These are phyloP conservation scores for Bradypus variegatus DNA, from an alignment of 2,797 vertebrate species.

Conservation along the genomic window DNA sequence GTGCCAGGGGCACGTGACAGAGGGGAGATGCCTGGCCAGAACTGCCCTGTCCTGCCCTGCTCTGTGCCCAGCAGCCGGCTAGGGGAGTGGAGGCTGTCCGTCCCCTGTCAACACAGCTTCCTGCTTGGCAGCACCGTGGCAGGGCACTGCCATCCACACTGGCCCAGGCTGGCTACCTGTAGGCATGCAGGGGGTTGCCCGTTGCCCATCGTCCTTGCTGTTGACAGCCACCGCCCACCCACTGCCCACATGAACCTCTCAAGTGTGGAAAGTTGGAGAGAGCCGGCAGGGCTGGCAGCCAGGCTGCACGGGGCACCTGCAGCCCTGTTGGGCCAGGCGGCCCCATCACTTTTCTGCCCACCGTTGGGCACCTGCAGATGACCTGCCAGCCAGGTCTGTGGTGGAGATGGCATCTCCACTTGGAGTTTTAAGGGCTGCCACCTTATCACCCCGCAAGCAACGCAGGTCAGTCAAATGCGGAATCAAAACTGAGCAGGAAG, in stretches of 20 bases:
- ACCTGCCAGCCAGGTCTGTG: background rate
- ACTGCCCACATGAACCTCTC: too few species aligned
- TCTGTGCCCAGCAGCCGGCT: fast-evolving
- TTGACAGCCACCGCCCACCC: too few species aligned
- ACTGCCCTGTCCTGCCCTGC: background rate
- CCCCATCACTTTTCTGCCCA: background rate
- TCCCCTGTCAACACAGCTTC: background rate
- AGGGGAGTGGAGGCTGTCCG: background rate
- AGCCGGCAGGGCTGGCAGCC: conserved; percentile 47
- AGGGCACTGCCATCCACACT: too few species aligned
- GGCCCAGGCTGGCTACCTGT: too few species aligned
- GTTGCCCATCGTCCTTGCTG: too few species aligned
- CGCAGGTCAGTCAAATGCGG: fast-evolving
- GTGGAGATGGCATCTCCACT: fast-evolving
- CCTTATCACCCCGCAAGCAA: background rate
- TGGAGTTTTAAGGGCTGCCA: background rate
- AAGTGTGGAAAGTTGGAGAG: conserved; percentile 32
- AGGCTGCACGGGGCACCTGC: background rate
- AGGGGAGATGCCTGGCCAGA: background rate
- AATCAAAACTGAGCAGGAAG: fast-evolving
- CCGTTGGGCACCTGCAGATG: background rate
- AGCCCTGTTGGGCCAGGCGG: background rate
- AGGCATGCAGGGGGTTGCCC: too few species aligned
- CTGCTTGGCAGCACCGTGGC: too few species aligned
- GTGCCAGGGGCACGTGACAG: background rate